A percentile compares a stretch with the other conserved stretches of the same genome.
phyloP scores from a whole-genome alignment of 2,888 invertebrate species.

The Melinaea menophilus region DNA sequence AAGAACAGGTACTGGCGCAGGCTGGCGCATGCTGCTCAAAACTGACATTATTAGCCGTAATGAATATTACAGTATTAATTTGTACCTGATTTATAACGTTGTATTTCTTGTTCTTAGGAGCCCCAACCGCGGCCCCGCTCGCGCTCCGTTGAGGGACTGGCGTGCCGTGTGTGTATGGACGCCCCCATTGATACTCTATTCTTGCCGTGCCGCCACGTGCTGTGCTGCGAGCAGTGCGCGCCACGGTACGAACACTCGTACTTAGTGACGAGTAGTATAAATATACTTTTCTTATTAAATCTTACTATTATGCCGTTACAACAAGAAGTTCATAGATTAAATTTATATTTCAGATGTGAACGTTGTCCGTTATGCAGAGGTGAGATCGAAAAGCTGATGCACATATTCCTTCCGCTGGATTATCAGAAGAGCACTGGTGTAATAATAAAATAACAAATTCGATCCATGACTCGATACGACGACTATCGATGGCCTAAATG shows the following conservation, averaged over 20 bases:
- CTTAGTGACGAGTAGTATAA: neutral
- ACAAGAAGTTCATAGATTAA: too few relatives aligned
- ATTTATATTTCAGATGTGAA: slow-evolving; percentile 72
- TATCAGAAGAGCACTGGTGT: slow-evolving; percentile 56
- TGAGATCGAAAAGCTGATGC: slow-evolving; percentile 82
- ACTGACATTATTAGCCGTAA: neutral
- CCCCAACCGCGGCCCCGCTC: slow-evolving; percentile 51
- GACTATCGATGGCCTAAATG: slow-evolving; percentile 7
- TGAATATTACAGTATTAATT: neutral
- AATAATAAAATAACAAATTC: slow-evolving; percentile 56
- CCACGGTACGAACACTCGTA: slow-evolving; percentile 61
- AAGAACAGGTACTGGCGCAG: slow-evolving; percentile 9
- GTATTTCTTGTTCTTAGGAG: slow-evolving; percentile 42
- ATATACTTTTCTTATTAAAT: neutral
- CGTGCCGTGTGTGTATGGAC: slow-evolving; percentile 94
- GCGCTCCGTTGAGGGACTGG: slow-evolving; percentile 76
- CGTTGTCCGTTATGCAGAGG: slow-evolving; percentile 87
- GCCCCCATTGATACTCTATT: slow-evolving; percentile 88
- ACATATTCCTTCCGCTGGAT: slow-evolving; percentile 83
- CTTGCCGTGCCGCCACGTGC: slow-evolving; percentile 92
- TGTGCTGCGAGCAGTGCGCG: slow-evolving; percentile 88
- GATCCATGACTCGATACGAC: slow-evolving; percentile 6
- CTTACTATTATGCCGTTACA: neutral
- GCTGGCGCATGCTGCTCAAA: neutral
- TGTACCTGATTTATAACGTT: neutral